Percentiles rank a stretch among this genome's conserved stretches.
These are phyloP conservation scores for Aphodius granarius DNA, from an alignment of 2,888 invertebrate species.

Conservation along the genomic window DNA sequence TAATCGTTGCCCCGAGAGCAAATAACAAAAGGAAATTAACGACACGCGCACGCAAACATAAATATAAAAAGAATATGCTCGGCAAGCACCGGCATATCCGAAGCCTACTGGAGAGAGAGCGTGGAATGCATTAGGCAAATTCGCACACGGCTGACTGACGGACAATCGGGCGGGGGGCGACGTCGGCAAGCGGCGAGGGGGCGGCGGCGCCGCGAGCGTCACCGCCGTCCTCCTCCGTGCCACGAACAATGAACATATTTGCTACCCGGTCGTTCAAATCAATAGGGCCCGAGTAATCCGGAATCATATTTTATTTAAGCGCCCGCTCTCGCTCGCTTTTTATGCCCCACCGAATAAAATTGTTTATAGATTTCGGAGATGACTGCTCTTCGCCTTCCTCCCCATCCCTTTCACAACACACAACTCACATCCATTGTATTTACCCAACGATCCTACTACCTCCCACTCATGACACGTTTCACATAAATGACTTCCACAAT, in stretches of 20 bases:
- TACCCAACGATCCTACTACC: background rate
- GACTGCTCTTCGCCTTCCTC: conserved; percentile 26
- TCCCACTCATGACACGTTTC: background rate
- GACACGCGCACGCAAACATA: conserved; percentile 47
- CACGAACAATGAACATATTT: conserved; percentile 16
- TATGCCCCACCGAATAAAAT: conserved; percentile 44
- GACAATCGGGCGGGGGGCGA: conserved; percentile 33
- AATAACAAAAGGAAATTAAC: conserved; percentile 48
- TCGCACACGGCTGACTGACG: conserved; percentile 44
- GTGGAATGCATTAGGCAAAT: conserved; percentile 48
- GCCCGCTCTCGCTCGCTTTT: conserved; percentile 33
- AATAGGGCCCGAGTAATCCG: conserved; percentile 38
- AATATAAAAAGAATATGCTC: conserved; percentile 46
- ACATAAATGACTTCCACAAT: background rate
- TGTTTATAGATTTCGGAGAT: conserved; percentile 44
- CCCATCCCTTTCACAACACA: background rate
- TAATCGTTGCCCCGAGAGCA: conserved; percentile 41
- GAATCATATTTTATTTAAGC: conserved; percentile 40
- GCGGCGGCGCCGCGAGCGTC: conserved; percentile 27
- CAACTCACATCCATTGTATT: background rate
- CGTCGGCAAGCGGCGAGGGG: background rate
- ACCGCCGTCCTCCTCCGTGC: conserved; percentile 20
- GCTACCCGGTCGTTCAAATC: conserved; percentile 29
- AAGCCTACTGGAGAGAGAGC: conserved; percentile 2
- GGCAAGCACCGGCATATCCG: conserved; percentile 13